Percentiles rank a stretch among this genome's conserved stretches.
Evolutionary conservation across 92 coral and sea anemone genomes (phyloP).

Genomic region (Paramuricea clavata): DNA sequence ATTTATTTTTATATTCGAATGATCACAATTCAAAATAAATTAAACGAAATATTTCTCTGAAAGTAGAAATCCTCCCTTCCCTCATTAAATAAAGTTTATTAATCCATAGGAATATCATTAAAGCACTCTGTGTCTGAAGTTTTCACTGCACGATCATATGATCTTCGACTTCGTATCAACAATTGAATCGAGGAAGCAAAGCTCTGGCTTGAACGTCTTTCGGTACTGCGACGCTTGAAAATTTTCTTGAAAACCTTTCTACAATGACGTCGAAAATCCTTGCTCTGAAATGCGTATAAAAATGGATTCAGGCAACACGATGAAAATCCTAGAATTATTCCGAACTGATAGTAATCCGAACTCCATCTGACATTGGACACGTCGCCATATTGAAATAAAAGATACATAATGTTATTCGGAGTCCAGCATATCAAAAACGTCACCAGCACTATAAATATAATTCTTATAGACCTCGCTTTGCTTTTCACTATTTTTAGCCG

Average conservation of each 20-base stretch:
- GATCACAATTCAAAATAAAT: too few relatives aligned
- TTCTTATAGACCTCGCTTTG: neutral
- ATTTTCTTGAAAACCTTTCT: constrained; percentile 4
- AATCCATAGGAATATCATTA: too few relatives aligned
- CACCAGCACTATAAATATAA: neutral
- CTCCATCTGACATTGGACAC: neutral
- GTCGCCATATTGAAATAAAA: constrained; percentile 19
- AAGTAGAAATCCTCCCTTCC: too few relatives aligned
- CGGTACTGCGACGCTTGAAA: neutral
- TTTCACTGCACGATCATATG: too few relatives aligned
- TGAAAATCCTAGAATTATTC: constrained; percentile 20
- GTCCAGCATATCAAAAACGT: constrained; percentile 34
- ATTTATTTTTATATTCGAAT: too few relatives aligned
- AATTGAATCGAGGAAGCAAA: too few relatives aligned
- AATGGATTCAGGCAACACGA: constrained; percentile 23
- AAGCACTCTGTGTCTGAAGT: too few relatives aligned
- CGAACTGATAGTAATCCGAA: constrained; percentile 1
- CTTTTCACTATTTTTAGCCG: neutral
- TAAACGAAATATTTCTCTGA: too few relatives aligned
- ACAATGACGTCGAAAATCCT: constrained; percentile 9
- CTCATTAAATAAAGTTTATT: too few relatives aligned
- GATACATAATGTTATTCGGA: constrained; percentile 24
- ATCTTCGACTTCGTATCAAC: too few relatives aligned
- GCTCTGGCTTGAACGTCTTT: neutral
- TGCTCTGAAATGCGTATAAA: constrained; percentile 33